Conservation (phyloP, 30 jellyfish, hydroid and myxozoan species). For the Mastigias papua region DNA sequence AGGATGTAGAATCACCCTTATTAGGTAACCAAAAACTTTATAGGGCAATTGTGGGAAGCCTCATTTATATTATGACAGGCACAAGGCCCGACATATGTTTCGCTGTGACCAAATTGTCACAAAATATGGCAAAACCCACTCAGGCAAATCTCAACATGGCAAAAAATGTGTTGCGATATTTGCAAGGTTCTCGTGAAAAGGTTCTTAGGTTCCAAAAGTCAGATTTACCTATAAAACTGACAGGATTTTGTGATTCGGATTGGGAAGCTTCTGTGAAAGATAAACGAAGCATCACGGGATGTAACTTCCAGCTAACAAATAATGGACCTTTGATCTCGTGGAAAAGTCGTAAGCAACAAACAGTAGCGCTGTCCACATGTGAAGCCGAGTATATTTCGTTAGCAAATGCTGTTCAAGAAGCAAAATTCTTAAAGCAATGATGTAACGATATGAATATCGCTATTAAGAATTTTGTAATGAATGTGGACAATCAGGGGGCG, state of each 20-base stretch:
- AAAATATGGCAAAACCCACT: neutral
- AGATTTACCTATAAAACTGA: neutral
- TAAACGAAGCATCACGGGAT: constrained; percentile 34
- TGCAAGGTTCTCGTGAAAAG: neutral
- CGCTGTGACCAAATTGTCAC: neutral
- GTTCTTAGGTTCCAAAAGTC: neutral
- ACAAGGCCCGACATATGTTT: neutral
- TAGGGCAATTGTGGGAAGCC: neutral
- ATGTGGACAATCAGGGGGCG: constrained; percentile 40
- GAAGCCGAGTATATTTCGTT: constrained; percentile 50
- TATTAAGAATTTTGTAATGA: constrained; percentile 25
- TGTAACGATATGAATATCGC: constrained; percentile 14
- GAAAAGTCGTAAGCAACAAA: constrained; percentile 48
- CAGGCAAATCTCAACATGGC: neutral
- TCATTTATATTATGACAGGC: neutral
- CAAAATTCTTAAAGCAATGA: constrained; percentile 40
- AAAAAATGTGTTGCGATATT: neutral
- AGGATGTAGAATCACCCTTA: neutral
- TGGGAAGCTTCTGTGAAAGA: constrained; percentile 18
- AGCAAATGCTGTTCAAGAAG: constrained; percentile 51
- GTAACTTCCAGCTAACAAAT: constrained; percentile 24
- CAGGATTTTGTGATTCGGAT: constrained; percentile 29
- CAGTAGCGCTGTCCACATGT: constrained; percentile 49
- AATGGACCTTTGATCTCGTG: constrained; percentile 47
- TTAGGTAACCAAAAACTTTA: neutral